Base-by-base conservation (phyloP, 2,888 invertebrate genomes). In the Syrista parreyssii region DNA sequence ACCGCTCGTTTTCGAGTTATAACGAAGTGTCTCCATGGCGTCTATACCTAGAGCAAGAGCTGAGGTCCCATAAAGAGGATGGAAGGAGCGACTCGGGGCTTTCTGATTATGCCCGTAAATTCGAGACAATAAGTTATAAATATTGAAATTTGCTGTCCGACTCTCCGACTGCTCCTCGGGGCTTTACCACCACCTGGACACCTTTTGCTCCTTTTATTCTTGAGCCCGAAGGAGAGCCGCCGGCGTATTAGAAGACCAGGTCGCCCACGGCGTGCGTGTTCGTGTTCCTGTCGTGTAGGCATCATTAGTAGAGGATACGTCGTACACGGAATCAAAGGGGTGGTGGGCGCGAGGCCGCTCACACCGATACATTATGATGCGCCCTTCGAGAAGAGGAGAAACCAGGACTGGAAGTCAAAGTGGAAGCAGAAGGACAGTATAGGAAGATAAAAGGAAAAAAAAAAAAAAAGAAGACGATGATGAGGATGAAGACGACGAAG, bases 111-210 rank as follows among this genome's bases (percentile, higher is more conserved):
- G 80, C 83, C 84, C 84, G 85, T 85, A 87, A 88, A 87, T 88
- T 86, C 85, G 85, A 88, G 85, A 91, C 89, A 89, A 90, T 90
- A 90, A 89, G 88, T 90, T 89, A 90, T 90, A 90, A 90, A 91
- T 91, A 91, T 91, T 91, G 87, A 89, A 89, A 89, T 88, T 76
- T 76, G 73, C 78, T 78, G 78, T 73, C 75, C 78, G 68, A 36
- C 35, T 33, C 68, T 83, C 84, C 81, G 68, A 36, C 35, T 33
- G 36, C 83, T 84, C 81, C 81, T 77, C 77, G 34, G 76, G 75
- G 78, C 72, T 74, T 75, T 31, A 68, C 76, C 78, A 75, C 79
- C 75, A 75, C 68, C 77, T 76, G 80, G 80, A 80, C 80, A 80
- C 82, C 85, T 79, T 82, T 71, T 71, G 71, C 71, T 71, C 71